Evolutionary conservation across 2,888 invertebrate genomes (phyloP), one percentile per base, ranked within the genome.

Genomic region (Limnephilus auricula): DNA sequence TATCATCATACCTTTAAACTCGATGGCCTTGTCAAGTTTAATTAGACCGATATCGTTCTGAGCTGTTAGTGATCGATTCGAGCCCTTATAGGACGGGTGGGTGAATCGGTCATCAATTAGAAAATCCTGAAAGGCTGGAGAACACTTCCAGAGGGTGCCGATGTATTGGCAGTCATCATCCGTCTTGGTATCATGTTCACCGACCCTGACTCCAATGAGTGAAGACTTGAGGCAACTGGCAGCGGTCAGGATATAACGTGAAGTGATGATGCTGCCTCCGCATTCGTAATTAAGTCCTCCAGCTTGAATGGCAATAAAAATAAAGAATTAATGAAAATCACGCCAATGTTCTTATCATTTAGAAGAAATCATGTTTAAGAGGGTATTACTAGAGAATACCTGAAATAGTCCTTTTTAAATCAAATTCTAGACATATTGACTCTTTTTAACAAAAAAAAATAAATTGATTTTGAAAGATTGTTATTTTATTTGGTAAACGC

Each of bases 1-100:
- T 65, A 9, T 65, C 9, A 6, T 0, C n/a, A 0, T 65, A 65
- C 65, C 65, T 65, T 65, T 65, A 65, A 25, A 65, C 9, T 65
- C 65, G n/a, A 65, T 65, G 2, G 65, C 25, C 25, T n/a, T 65
- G 6, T 25, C n/a, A n/a, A 96, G 94, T 93, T 97, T 95, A 89
- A 97, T 94, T 5, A 97, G 94, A 0, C 96, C 97, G 87, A 97
- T 96, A 93, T 97, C 97, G 6, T 37, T 94, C 25, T 94, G 94
- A 30, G 95, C 94, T 40, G 93, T 93, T 0, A 93, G 90, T 2
- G 92, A 92, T 10, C 92, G 95, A 93, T 95, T 95, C 93, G 95
- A 94, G 87, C 94, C 86, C 3, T 94, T 94, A 93, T 96, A 97
- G 4, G 95, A 94, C 0, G 96, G 95, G 94, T 97, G 97, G 2